Conservation (phyloP, 2,113 vertebrate species). For the Prunella himalayana region DNA sequence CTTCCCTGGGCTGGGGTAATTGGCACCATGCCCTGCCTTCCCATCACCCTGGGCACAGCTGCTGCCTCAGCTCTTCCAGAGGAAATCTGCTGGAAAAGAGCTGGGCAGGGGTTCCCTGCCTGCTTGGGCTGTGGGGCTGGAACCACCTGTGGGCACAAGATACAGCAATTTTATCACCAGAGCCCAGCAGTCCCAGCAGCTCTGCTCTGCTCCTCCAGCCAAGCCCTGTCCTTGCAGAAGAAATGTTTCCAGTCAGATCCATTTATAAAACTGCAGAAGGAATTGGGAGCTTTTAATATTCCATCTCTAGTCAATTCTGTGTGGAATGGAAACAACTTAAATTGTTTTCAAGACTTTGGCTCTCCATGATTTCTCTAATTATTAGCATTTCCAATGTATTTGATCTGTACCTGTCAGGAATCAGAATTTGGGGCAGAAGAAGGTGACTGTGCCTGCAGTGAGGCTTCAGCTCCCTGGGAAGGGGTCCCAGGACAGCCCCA, state of each 20-base stretch:
- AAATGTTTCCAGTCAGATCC: not conserved
- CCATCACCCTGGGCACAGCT: not conserved
- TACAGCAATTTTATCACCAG: rapidly evolving
- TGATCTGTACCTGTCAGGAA: not conserved
- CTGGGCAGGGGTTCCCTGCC: not conserved
- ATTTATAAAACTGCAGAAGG: not conserved
- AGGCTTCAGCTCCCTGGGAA: rapidly evolving
- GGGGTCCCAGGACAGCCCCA: not conserved
- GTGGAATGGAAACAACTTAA: not conserved
- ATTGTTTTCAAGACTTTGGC: not conserved
- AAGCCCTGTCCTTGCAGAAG: not conserved
- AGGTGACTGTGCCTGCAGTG: not conserved
- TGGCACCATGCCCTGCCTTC: not conserved
- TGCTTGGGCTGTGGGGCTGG: not conserved
- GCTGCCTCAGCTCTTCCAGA: not conserved
- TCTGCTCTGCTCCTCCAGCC: not conserved
- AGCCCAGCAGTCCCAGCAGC: not conserved
- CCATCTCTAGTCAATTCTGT: not conserved
- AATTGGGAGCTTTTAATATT: not conserved
- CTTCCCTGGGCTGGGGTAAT: not conserved
- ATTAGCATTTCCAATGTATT: not conserved
- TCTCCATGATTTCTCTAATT: not conserved
- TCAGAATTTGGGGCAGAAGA: not conserved
- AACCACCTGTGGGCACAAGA: not conserved
- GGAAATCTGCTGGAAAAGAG: not conserved